Evolutionary conservation across 2,797 vertebrate species (phyloP).

Genomic region (Sus cebifrons): DNA sequence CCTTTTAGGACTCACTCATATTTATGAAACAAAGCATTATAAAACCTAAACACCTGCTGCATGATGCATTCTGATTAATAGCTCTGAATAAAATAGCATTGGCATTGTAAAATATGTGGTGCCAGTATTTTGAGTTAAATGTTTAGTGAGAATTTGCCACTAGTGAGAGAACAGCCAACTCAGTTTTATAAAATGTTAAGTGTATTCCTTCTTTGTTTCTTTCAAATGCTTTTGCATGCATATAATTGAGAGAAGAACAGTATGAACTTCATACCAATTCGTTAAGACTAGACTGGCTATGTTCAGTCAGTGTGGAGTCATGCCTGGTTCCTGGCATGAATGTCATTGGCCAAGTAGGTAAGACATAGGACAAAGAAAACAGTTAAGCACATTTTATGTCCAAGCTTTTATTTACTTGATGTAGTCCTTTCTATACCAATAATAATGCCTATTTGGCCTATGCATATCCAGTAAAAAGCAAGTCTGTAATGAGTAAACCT

Average conservation of each 20-base stretch:
- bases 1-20: slow-evolving; percentile 61
- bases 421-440: slow-evolving; percentile 34
- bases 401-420: slow-evolving; percentile 63
- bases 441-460: slow-evolving; percentile 35
- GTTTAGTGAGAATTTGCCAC: slow-evolving; percentile 56
- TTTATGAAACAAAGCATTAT: slow-evolving; percentile 71
- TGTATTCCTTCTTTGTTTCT: slow-evolving; percentile 46
- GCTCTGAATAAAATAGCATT: slow-evolving; percentile 64
- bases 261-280: slow-evolving; percentile 28
- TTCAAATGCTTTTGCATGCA: slow-evolving; percentile 16
- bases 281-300: slow-evolving; percentile 42
- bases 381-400: not conserved
- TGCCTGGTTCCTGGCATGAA: not conserved
- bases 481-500: slow-evolving; percentile 7
- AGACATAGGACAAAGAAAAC: slow-evolving; percentile 18
- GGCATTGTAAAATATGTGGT: slow-evolving; percentile 54
- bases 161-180: not conserved
- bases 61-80: slow-evolving; percentile 60
- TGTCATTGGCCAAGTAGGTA: slow-evolving; percentile 19
- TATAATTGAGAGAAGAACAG: slow-evolving; percentile 52
- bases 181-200: slow-evolving; percentile 58
- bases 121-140: slow-evolving; percentile 34
- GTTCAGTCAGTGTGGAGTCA: slow-evolving; percentile 12
- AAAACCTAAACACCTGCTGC: slow-evolving; percentile 55
- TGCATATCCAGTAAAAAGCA: slow-evolving; percentile 51